Evolutionary conservation across 2,888 invertebrate genomes (phyloP), one percentile per base, ranked within the genome.

Genomic region (Lymantria dispar): DNA sequence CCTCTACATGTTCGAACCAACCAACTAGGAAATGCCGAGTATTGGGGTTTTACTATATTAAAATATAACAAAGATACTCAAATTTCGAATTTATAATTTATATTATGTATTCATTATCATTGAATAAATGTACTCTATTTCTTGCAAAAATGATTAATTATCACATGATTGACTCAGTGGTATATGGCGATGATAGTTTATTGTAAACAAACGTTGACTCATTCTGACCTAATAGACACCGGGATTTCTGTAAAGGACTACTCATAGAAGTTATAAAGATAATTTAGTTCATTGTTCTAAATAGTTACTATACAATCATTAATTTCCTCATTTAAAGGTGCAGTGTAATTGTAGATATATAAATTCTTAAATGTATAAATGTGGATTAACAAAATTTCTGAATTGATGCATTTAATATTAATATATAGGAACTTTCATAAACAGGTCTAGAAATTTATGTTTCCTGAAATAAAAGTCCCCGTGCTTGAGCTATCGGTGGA

Each of bases 51-150:
- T n/a, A n/a, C n/a, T n/a, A n/a, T 22, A 22, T 33, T 3, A 33
- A 33, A 33, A 10, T 10, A 8, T 33, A 33, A 33, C 5, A 33
- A 33, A 33, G 9, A 2, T 1, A 38, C 12, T 37, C 12, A 38
- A 13, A 8, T 38, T 38, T 12, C 12, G 12, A 2, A 38, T 38
- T 38, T 33, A 33, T 33, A 33, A 33, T 33, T 10, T 2, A 38
- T 7, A 12, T 10, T 38, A 38, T 7, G n/a, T 8, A 2, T 38
- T n/a, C 7, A 56, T 48, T 12, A 50, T 50, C 54, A 52, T 50
- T 54, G 33, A n/a, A n/a, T n/a, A n/a, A n/a, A n/a, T n/a, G n/a
- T n/a, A n/a, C 47, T 42, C 48, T 58, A 94, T 95, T 71, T 94
- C 93, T 60, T 43, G 37, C 29, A 43, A 92, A 91, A 48, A 51